Base-by-base conservation (phyloP, 2,888 invertebrate species). In the Carcina quercana region DNA sequence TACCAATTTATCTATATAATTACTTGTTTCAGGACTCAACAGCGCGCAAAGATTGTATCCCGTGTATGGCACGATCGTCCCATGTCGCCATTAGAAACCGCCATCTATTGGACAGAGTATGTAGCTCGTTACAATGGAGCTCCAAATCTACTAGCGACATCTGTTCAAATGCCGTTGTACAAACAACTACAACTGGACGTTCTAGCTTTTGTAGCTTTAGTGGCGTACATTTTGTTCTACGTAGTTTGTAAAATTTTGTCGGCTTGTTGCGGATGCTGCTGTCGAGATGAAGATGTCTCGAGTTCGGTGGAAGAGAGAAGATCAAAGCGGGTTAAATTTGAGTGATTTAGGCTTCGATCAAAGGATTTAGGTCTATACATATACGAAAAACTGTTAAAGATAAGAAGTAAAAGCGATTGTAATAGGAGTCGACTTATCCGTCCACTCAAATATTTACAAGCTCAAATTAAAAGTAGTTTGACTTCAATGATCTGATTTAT, bases 101-200 rank as follows among this genome's bases (percentile, higher is more conserved):
- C 87, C 34, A 67, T 87, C 50, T 88, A 87, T 63, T 87, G 87
- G 80, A 80, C 84, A 8, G 88, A 88, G 44, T 86, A 87, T 49
- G 80, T 87, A 40, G 68, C 87, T 15, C 56, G 82, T 13, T 74
- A 83, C 36, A 62, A 60, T 13, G 83, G 83, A 2, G 69, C 79
- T 8, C 78, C 78, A 0, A 71, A 82, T 43, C 58, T 85, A 2
- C 59, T 59, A 42, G 61, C 80, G 34, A 47, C 61, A 22, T 70
- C 76, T 48, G 63, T 71, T 1, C 58, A 51, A 19, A 42, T 65
- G 12, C 74, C 83, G 0, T 52, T 65, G 43, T 80, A 82, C 55
- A 70, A 73, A 40, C 72, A 80, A 38, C 49, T 70, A 3, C 80
- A 84, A 28, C 40, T 82, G 31, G 85, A 85, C 43, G 76, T 85